phyloP scores from a whole-genome alignment of 2,113 vertebrate genomes.

The Oncorhynchus mykiss region DNA sequence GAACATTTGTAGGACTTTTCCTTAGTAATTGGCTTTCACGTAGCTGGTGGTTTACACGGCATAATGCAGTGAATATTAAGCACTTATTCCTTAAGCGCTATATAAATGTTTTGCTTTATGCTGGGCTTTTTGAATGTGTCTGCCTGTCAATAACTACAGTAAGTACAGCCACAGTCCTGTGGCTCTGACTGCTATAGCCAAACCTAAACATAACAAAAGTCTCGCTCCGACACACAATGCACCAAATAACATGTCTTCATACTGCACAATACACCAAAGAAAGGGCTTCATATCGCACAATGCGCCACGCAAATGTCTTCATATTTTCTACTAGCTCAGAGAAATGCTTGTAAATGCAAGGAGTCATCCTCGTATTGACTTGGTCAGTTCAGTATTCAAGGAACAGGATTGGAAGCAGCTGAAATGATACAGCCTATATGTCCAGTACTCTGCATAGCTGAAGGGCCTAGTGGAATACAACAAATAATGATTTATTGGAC shows the following conservation, averaged over 20 bases:
- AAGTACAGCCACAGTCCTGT: not conserved
- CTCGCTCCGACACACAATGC: not conserved
- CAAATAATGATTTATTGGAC: not conserved
- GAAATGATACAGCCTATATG: not conserved
- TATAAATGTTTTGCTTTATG: slow-evolving; percentile 28
- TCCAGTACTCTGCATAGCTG: not conserved
- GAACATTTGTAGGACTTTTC: slow-evolving; percentile 54
- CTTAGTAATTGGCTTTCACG: slow-evolving; percentile 66
- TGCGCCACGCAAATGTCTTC: not conserved
- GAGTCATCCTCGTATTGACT: not conserved
- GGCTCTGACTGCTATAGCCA: not conserved
- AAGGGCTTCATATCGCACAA: not conserved
- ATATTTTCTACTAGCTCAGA: too few species aligned
- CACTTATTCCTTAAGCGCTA: slow-evolving; percentile 15
- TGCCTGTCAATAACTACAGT: not conserved
- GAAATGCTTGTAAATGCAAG: not conserved
- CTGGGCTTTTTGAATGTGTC: slow-evolving; percentile 6
- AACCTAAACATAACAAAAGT: not conserved
- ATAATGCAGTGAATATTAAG: slow-evolving; percentile 60
- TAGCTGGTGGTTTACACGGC: slow-evolving; percentile 53
- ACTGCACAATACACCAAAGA: not conserved
- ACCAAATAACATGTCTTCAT: not conserved
- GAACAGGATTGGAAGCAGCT: not conserved
- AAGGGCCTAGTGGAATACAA: not conserved
- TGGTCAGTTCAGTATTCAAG: not conserved